Percentiles rank a stretch among this genome's conserved stretches.
Evolutionary conservation across 2,888 invertebrate genomes (phyloP).

Genomic region (Acrocyrtus sp.): DNA sequence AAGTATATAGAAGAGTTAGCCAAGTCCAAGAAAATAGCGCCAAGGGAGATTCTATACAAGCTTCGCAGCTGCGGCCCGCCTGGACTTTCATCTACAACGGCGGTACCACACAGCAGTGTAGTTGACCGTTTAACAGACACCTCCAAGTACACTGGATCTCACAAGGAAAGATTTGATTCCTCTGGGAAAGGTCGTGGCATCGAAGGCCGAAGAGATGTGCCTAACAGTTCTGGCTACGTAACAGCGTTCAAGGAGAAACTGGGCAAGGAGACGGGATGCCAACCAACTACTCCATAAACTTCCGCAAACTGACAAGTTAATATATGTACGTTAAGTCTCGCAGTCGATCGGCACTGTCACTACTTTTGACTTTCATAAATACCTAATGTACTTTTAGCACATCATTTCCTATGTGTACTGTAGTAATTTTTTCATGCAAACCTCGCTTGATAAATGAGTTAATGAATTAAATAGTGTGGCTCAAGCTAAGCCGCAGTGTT

Average conservation of each 20-base stretch:
- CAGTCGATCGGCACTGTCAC: no score
- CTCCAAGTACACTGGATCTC: conserved; percentile 67
- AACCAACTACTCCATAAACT: no score
- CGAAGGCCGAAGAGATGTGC: conserved; percentile 66
- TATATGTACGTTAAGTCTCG: no score
- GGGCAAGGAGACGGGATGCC: conserved; percentile 32
- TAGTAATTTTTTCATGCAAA: no score
- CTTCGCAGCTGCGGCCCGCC: conserved; percentile 77
- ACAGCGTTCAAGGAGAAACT: conserved; percentile 65
- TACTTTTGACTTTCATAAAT: no score
- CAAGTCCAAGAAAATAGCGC: conserved; percentile 83
- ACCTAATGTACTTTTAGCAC: no score
- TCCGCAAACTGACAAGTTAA: no score
- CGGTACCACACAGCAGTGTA: conserved; percentile 64
- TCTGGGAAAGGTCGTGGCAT: conserved; percentile 67
- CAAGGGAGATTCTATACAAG: conserved; percentile 82
- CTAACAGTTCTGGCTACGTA: conserved; percentile 66
- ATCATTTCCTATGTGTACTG: no score
- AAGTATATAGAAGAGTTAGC: conserved; percentile 87
- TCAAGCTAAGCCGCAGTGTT: no score
- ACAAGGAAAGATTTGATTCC: conserved; percentile 67
- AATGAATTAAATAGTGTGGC: no score
- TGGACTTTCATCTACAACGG: conserved; percentile 57
- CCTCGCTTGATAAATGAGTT: no score
- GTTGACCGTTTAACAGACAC: conserved; percentile 65